These are phyloP conservation scores for Timandra comae DNA, from an alignment of 2,888 invertebrate genomes.

Conservation along the genomic window DNA sequence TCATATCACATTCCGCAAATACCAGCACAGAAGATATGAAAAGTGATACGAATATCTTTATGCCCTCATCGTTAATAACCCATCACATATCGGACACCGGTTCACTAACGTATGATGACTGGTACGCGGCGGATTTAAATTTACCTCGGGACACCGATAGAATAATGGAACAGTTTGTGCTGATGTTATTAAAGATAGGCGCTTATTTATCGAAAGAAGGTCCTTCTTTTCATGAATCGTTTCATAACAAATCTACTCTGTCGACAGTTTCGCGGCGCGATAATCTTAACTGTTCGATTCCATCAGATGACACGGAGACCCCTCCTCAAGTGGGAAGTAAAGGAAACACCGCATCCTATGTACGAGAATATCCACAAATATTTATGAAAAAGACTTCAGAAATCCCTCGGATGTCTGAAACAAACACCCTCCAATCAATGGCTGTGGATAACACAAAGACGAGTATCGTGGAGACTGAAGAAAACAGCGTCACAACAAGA, in stretches of 20 bases:
- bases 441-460: slow-evolving; percentile 15
- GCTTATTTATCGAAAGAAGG: slow-evolving; percentile 31
- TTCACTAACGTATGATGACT: slow-evolving; percentile 43
- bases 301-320: slow-evolving; percentile 42
- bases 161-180: slow-evolving; percentile 59
- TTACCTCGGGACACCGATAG: slow-evolving; percentile 59
- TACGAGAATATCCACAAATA: slow-evolving; percentile 61
- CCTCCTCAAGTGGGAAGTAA: slow-evolving; percentile 44
- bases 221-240: slow-evolving; percentile 22
- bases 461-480: slow-evolving; percentile 15
- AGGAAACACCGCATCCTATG: slow-evolving; percentile 48
- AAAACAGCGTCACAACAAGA: slow-evolving; percentile 9
- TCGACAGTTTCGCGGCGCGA: slow-evolving; percentile 15
- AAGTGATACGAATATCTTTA: slow-evolving; percentile 24
- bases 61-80: slow-evolving; percentile 29
- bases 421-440: slow-evolving; percentile 1
- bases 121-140: slow-evolving; percentile 48
- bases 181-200: slow-evolving; percentile 57
- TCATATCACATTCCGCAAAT: slow-evolving; percentile 24
- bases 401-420: slow-evolving; percentile 17
- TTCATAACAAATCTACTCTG: slow-evolving; percentile 19
- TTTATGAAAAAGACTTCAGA: slow-evolving; percentile 53
- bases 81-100: slow-evolving; percentile 39
- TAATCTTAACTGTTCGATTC: slow-evolving; percentile 26
- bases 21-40: slow-evolving; percentile 29